Base-by-base conservation (phyloP, 2,888 invertebrate genomes). In the Rambutsinella grinnellia region DNA sequence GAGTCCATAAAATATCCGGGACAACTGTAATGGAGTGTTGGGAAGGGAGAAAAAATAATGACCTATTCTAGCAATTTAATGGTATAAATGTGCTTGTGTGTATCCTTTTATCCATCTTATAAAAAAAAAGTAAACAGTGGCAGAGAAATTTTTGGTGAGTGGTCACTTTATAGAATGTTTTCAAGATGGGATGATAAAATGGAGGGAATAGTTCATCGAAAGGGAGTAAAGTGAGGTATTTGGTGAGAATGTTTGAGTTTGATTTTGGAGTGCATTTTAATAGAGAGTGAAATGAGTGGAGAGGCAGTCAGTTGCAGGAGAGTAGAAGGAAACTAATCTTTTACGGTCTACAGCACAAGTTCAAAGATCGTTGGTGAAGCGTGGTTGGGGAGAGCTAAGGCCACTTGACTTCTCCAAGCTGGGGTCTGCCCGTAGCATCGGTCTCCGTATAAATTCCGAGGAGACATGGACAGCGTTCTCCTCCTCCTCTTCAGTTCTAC, bases 271-370 rank as follows among this genome's bases (percentile, higher is more conserved):
- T n/a, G n/a, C n/a, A n/a, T n/a, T n/a, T n/a, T n/a, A n/a, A n/a
- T 21, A 53, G 53, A 53, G 19, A n/a, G n/a, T n/a, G 53, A 53
- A 23, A 23, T 19, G 53, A 53, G 53, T 15, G 53, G 53, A 53
- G 53, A 53, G 21, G 21, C 15, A 19, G 49, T 54, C 8, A 21
- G 26, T n/a, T 26, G 21, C 49, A 49, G 56, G 56, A 56, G 36
- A 36, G 36, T 36, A 36, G 36, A 36, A 13, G 5, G 36, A 36
- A 36, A n/a, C n/a, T 36, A 36, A 36, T 13, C 13, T 36, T 36
- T 36, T n/a, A n/a, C n/a, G n/a, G n/a, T n/a, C n/a, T n/a, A n/a
- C n/a, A n/a, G n/a, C n/a, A n/a, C n/a, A n/a, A n/a, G n/a, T n/a
- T n/a, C n/a, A n/a, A n/a, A n/a, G n/a, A n/a, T n/a, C n/a, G n/a